Evolutionary conservation across 2,888 invertebrate genomes (phyloP), one percentile per base, ranked within the genome.

Genomic region (Phyto melanocephala): DNA sequence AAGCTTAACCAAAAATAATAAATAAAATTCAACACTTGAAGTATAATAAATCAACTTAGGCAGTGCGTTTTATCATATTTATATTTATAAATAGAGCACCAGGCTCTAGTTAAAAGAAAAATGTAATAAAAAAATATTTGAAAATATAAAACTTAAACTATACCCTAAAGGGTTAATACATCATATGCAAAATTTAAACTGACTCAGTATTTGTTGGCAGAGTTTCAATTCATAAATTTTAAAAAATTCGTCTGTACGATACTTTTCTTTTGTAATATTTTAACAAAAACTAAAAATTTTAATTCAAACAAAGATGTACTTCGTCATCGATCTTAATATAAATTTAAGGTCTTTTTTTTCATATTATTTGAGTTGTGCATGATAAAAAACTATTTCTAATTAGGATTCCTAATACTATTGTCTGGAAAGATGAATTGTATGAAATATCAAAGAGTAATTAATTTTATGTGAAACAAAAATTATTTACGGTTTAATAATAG

Each of bases 251-350:
- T 77, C 17, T 72, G 52, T 58, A 37, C 28, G 47, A 74, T 68
- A 74, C 54, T 81, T 71, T 78, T 63, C 58, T 47, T 63, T 65
- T 78, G 62, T 63, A 78, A 71, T 62, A 72, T 72, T 47, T 54
- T 28, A 74, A 52, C 20, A 60, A 50, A 58, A 80, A 56, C 72
- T 71, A 78, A 83, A 84, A 80, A 84, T 71, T 80, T 75, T 24
- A 76, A 75, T 47, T 60, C 1, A 56, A 60, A 45, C 7, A 78
- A 78, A 40, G 74, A 52, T 67, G 42, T 80, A 76, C 80, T 56
- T 58, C 56, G 79, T 62, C 76, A 80, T 72, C 70, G 58, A 56
- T 76, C 63, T 82, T 84, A 83, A 79, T 84, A 81, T 82, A 83
- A 60, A 78, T 62, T 40, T 52, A 50, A 52, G 71, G 22, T 81